Evolutionary conservation across 1,140 invertebrate genomes (phyloP).

Genomic region (Lepidurus packardi): DNA sequence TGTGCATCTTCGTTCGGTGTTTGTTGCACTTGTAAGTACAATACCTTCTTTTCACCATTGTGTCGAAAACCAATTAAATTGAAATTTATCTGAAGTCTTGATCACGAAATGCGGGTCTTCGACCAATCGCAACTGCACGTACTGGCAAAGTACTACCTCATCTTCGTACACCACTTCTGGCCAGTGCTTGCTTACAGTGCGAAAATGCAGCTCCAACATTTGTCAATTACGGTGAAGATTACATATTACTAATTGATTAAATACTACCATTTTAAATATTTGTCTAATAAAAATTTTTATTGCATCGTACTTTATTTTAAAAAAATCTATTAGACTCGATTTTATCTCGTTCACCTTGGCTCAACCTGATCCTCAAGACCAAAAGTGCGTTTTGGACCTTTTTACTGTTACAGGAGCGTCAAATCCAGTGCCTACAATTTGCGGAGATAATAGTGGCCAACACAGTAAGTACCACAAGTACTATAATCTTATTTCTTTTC

Average conservation of each 20-base stretch:
- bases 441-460: conserved; percentile 72
- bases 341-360: conserved; percentile 65
- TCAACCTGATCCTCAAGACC: conserved; percentile 60
- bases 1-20: conserved; percentile 59
- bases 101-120: conserved; percentile 27
- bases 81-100: conserved; percentile 24
- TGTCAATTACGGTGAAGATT: conserved; percentile 28
- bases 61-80: neutral
- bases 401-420: conserved; percentile 62
- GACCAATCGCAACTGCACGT: conserved; percentile 30
- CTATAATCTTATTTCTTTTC: conserved; percentile 50
- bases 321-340: conserved; percentile 49
- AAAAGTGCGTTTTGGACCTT: conserved; percentile 59
- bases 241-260: neutral
- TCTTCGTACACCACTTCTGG: conserved; percentile 16
- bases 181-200: conserved; percentile 16
- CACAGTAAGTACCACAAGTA: conserved; percentile 56
- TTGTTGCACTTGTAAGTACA: conserved; percentile 63
- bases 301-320: too few relatives aligned
- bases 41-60: neutral
- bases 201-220: conserved; percentile 24
- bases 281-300: too few relatives aligned
- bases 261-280: too few relatives aligned
- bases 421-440: conserved; percentile 61
- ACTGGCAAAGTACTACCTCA: conserved; percentile 31